Percentiles rank a stretch among this genome's conserved stretches.
Evolutionary conservation across 2,113 vertebrate species (phyloP).

Genomic region (Brachypteracias leptosomus): DNA sequence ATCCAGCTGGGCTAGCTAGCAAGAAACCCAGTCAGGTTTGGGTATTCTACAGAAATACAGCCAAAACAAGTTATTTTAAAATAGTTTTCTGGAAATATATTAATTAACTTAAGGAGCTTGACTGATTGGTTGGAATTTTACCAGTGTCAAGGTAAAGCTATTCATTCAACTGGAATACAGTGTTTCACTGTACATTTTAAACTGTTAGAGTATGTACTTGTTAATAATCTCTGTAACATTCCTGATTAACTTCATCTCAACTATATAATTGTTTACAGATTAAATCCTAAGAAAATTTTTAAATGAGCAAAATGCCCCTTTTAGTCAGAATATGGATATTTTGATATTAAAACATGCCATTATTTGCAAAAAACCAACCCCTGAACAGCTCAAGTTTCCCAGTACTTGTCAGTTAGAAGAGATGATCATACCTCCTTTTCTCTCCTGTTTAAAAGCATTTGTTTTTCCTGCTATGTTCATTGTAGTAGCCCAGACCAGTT

Average conservation of each 20-base stretch:
- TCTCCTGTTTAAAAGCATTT: not conserved
- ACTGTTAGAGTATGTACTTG: not conserved
- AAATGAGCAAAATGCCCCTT: too few species aligned
- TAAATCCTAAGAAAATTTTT: not conserved
- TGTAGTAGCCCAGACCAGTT: not conserved
- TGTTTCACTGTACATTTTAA: not conserved
- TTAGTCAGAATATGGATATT: not conserved
- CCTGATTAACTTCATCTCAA: not conserved
- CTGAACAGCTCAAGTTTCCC: not conserved
- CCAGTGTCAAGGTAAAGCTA: not conserved
- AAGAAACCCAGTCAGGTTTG: not conserved
- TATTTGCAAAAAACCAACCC: not conserved
- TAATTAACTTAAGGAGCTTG: not conserved
- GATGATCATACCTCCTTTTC: not conserved
- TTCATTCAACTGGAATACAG: not conserved
- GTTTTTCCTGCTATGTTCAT: not conserved
- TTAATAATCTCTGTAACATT: not conserved
- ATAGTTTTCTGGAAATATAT: not conserved
- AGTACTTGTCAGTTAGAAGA: not conserved
- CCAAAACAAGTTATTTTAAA: not conserved
- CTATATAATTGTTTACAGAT: not conserved
- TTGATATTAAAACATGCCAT: not conserved
- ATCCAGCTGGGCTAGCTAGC: too few species aligned
- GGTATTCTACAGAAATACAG: not conserved
- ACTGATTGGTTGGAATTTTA: not conserved